Base-by-base conservation (phyloP, 2,888 invertebrate species). In the Hartigia nigra region DNA sequence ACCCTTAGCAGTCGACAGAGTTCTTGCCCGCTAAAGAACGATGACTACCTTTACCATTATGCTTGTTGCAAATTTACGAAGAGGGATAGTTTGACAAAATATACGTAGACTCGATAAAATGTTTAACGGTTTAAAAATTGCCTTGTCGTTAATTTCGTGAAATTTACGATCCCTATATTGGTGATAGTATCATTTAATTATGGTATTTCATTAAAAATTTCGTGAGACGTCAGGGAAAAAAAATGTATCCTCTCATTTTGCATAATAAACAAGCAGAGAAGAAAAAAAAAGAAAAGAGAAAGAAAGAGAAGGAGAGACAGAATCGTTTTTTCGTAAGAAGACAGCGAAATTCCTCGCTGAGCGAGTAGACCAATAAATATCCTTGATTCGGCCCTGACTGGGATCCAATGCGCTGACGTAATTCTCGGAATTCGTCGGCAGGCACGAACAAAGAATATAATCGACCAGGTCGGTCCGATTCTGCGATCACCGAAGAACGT, bases 301-400 rank as follows among this genome's bases (percentile, higher is more conserved):
- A 55, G 72, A 36, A 32, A 35, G 32, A 72, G 75, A 77, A 12
- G 31, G 34, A 34, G 74, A 70, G 72, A 74, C n/a, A 37, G 36
- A 77, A n/a, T 39, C 37, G 74, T 39, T 82, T 85, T 81, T 82
- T 83, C 79, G 82, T 83, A 82, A 85, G 84, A 84, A 85, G 84
- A 86, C 82, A 88, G 88, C 87, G 86, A 84, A 86, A 89, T 89
- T 90, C 87, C 86, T 78, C 80, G 86, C 80, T 86, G 87, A 90
- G 87, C 89, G 87, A 23, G 87, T 88, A 87, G 90, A 88, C 88
- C 87, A 86, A 90, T 90, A 90, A 90, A 90, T 90, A 89, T 90
- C 87, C 88, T 89, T 88, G 88, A 87, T 87, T 83, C 81, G 82
- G 79, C 79, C 81, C 74, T 76, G 78, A 69, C 79, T 83, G 80